These are phyloP conservation scores for Echiichthys vipera DNA, from an alignment of 2,797 vertebrate species.

Conservation along the genomic window DNA sequence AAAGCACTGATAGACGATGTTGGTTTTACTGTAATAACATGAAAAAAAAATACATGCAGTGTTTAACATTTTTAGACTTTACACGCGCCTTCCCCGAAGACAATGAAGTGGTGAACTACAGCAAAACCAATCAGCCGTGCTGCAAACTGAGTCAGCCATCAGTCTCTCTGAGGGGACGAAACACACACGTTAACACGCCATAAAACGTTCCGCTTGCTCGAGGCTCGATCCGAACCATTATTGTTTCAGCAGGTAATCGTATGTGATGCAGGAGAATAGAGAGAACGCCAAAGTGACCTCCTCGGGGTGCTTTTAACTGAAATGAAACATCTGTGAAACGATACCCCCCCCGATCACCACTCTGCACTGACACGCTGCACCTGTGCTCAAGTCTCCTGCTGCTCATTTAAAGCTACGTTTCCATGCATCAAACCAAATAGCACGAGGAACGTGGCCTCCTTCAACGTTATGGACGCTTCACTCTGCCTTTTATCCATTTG, in stretches of 20 bases:
- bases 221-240: not conserved
- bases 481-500: no score
- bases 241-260: not conserved
- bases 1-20: not conserved
- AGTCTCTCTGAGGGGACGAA: not conserved
- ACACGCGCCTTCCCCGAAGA: conserved; percentile 21
- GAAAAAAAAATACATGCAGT: not conserved
- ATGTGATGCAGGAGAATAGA: not conserved
- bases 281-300: not conserved
- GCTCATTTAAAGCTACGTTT: not conserved
- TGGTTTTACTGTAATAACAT: not conserved
- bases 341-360: not conserved
- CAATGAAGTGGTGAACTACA: conserved; percentile 12
- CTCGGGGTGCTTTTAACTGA: not conserved
- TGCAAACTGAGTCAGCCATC: conserved; percentile 19
- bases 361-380: not conserved
- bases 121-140: conserved; percentile 23
- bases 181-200: not conserved
- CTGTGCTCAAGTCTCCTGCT: not conserved
- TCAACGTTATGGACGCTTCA: no score
- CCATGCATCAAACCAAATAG: not conserved
- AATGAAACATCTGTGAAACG: not conserved
- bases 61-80: conserved; percentile 1
- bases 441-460: not conserved
- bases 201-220: not conserved